Evolutionary conservation across 2,113 vertebrate genomes (phyloP), one percentile per base, ranked within the genome.

Genomic region (Kobus ellipsiprymnus): DNA sequence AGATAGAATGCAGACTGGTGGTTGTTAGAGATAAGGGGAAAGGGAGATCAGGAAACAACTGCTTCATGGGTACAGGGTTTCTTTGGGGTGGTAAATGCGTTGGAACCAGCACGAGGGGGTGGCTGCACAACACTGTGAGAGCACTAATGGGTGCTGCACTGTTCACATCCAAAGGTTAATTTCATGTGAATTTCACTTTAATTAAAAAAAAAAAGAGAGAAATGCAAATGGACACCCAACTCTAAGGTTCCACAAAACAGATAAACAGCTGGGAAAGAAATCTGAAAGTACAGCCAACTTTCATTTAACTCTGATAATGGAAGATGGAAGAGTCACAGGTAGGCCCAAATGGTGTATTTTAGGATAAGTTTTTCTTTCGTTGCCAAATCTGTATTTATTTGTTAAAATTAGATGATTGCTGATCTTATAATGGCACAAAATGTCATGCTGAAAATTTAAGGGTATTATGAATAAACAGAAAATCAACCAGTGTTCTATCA

Each of bases 261-360:
- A 97, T 91, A 78, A 93, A 87, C 0, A 86, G 25, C 21, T 54
- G 0, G 77, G n/a, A 90, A 92, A 95, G 8, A 95, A 96, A 91
- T 93, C 5, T 80, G 13, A 93, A 85, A 62, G 19, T 78, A 84
- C 1, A 92, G 46, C 50, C n/a, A 78, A 88, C 74, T 90, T 97
- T 81, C 36, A 94, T 77, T 85, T 77, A 82, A 57, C 48, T 83
- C 52, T 89, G 74, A 78, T 83, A 95, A 91, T 6, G n/a, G 62
- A 95, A 95, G 91, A 93, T 59, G 46, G 54, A 16, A 95, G 77
- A 89, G 19, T 62, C 57, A 97, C 29, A 97, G 44, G 71, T 77
- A 94, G 92, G 93, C 44, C 36, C 52, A 88, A 96, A 54, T 46
- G 33, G 64, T 7, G 64, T 86, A 88, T 50, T 91, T 94, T 81